Percentiles rank a stretch among this genome's conserved stretches.
These are phyloP conservation scores for Melanotus villosus DNA, from an alignment of 2,888 invertebrate genomes.

Conservation along the genomic window DNA sequence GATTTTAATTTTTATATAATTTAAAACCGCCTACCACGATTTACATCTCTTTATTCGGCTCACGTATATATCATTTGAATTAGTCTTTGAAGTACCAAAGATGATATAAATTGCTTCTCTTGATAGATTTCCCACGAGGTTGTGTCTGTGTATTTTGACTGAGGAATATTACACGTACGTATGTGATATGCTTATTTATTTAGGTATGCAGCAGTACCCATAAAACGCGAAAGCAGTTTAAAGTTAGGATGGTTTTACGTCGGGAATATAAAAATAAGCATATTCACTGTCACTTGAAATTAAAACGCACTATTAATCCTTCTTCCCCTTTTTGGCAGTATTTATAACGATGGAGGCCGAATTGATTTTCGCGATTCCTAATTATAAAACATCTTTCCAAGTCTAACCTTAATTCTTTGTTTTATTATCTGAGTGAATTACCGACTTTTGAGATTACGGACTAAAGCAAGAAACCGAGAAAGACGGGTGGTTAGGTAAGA, in stretches of 20 bases:
- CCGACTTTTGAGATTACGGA: constrained; percentile 38
- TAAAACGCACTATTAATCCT: too few relatives aligned
- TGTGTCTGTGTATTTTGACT: constrained; percentile 17
- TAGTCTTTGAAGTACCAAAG: constrained; percentile 32
- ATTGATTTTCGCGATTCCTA: background rate
- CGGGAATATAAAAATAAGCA: too few relatives aligned
- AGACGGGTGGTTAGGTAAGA: constrained; percentile 45
- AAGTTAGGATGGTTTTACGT: too few relatives aligned
- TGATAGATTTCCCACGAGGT: constrained; percentile 36
- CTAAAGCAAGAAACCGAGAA: constrained; percentile 38
- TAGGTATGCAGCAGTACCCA: background rate
- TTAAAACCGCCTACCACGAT: background rate
- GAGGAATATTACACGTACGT: constrained; percentile 18
- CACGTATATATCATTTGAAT: constrained; percentile 22
- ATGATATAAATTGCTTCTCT: constrained; percentile 34
- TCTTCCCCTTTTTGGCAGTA: too few relatives aligned
- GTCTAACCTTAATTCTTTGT: constrained; percentile 30
- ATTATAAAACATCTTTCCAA: constrained; percentile 26
- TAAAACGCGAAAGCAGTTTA: constrained; percentile 1
- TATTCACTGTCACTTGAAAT: too few relatives aligned
- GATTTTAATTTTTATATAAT: too few relatives aligned
- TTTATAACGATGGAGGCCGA: background rate
- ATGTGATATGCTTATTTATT: constrained; percentile 19
- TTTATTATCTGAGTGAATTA: constrained; percentile 39
- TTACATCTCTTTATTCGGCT: constrained; percentile 5